Evolutionary conservation across 2,113 vertebrate genomes (phyloP), one percentile per base, ranked within the genome.

Genomic region (Phyllopteryx taeniolatus): DNA sequence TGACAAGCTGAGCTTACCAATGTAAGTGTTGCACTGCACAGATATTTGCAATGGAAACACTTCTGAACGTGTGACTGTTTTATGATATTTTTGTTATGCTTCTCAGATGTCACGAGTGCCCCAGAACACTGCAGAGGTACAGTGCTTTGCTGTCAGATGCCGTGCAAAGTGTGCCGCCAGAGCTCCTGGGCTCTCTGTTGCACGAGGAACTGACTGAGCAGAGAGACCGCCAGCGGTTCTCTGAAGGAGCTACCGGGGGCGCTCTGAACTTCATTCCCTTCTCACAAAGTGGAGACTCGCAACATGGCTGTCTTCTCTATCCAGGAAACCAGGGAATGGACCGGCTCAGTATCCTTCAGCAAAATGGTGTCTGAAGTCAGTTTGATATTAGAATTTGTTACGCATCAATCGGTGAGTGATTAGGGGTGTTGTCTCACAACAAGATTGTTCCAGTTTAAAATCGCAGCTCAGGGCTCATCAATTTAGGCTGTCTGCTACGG

Each of bases 301-400:
- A 74, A 31, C 71, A 71, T 0, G 92, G 89, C 65, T 93, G 90
- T 62, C 88, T 96, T 66, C 70, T 96, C 49, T 94, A 93, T 79
- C 93, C 94, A 0, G 67, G 82, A 0, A 86, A 86, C 1, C 65
- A 71, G 0, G 90, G 91, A 20, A 77, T 91, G 51, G 82, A 92
- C 87, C 71, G 56, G 17, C 91, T 97, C 51, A 70, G 95, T 97
- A 97, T 96, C 95, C 94, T 94, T 73, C 0, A 44, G n/a, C 22
- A 2, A 27, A 59, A 59, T 31, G 20, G 4, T 54, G 5, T 54
- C 19, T 54, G 8, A 3, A 31, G 33, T 11, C 9, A 15, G 2
- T 46, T 43, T 42, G 22, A 20, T 11, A 27, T 22, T 31, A 27
- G 15, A 11, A 33, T 22, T 9, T 61, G 20, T 61, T 61, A 53